Percentiles rank a stretch among this genome's conserved stretches.
These are phyloP conservation scores for Otolemur crassicaudatus DNA, from an alignment of 2,797 vertebrate genomes.

Conservation along the genomic window DNA sequence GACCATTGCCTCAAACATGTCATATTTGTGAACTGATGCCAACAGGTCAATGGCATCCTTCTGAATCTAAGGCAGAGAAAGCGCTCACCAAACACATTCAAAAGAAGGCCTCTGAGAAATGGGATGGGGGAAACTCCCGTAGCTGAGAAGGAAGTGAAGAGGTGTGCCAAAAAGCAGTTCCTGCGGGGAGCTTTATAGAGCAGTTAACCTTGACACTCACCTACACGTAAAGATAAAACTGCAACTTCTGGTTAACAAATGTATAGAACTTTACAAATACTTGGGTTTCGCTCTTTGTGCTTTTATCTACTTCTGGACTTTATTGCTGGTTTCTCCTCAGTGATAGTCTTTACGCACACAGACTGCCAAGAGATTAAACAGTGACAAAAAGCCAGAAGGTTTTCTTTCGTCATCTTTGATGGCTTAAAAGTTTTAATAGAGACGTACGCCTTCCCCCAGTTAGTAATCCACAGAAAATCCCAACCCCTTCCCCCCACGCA, in stretches of 20 bases:
- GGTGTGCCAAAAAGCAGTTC: constrained; percentile 80
- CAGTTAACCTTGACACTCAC: constrained; percentile 89
- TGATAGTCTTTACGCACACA: constrained; percentile 79
- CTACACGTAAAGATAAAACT: constrained; percentile 88
- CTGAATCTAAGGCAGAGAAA: constrained; percentile 61
- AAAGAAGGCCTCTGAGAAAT: constrained; percentile 76
- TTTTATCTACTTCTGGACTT: constrained; percentile 86
- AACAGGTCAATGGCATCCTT: constrained; percentile 37
- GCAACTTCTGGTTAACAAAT: constrained; percentile 80
- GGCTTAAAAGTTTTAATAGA: constrained; percentile 80
- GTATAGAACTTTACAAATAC: constrained; percentile 85
- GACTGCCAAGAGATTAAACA: constrained; percentile 72
- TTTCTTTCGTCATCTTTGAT: constrained; percentile 61
- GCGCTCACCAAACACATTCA: constrained; percentile 19
- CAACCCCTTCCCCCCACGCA: not conserved
- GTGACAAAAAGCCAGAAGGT: constrained; percentile 72
- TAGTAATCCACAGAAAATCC: constrained; percentile 38
- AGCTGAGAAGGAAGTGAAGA: constrained; percentile 84
- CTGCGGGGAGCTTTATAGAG: constrained; percentile 78
- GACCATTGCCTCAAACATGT: not conserved
- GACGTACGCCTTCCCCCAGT: not conserved
- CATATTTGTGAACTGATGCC: constrained; percentile 48
- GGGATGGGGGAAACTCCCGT: constrained; percentile 81
- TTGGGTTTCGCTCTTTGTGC: constrained; percentile 85
- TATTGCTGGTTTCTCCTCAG: constrained; percentile 86